Evolutionary conservation across 1,140 invertebrate genomes (phyloP).

Genomic region (Zaprionus inermis): DNA sequence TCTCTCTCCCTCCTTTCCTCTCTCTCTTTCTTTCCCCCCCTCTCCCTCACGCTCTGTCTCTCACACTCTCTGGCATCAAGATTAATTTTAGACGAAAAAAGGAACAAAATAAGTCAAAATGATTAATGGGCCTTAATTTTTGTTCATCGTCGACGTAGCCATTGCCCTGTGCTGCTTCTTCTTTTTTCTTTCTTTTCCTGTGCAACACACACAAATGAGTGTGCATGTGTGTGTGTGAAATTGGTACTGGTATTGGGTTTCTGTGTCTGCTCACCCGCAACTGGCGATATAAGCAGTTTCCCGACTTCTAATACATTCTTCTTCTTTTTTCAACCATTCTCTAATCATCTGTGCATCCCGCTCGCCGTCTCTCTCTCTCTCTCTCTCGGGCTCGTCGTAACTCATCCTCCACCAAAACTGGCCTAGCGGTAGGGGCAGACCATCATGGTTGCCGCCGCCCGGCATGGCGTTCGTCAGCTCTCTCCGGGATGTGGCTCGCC

Average conservation of each 20-base stretch:
- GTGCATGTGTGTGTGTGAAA: constrained; percentile 11
- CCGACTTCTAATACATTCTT: constrained; percentile 41
- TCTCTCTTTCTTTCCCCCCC: background rate
- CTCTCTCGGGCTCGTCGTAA: constrained; percentile 14
- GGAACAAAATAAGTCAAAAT: constrained; percentile 83
- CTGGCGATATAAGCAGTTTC: constrained; percentile 55
- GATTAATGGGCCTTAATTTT: constrained; percentile 83
- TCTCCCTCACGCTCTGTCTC: constrained; percentile 18
- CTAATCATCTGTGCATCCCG: constrained; percentile 22
- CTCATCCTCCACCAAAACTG: constrained; percentile 17
- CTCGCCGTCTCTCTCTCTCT: constrained; percentile 4
- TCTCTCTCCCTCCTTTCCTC: constrained; percentile 20
- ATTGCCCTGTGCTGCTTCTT: constrained; percentile 23
- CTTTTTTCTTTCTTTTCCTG: constrained; percentile 15
- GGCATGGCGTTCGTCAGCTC: constrained; percentile 44
- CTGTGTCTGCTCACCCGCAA: constrained; percentile 40
- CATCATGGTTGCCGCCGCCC: constrained; percentile 12
- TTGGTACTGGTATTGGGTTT: constrained; percentile 29
- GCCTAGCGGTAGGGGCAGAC: background rate
- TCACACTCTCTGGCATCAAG: constrained; percentile 63
- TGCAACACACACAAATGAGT: constrained; percentile 10
- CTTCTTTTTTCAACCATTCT: constrained; percentile 53
- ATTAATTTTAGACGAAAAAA: constrained; percentile 83
- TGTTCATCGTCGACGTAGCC: constrained; percentile 55
- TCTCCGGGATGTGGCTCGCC: too few species aligned